Evolutionary conservation across 2,113 vertebrate genomes (phyloP).

Genomic region (Odocoileus virginianus): DNA sequence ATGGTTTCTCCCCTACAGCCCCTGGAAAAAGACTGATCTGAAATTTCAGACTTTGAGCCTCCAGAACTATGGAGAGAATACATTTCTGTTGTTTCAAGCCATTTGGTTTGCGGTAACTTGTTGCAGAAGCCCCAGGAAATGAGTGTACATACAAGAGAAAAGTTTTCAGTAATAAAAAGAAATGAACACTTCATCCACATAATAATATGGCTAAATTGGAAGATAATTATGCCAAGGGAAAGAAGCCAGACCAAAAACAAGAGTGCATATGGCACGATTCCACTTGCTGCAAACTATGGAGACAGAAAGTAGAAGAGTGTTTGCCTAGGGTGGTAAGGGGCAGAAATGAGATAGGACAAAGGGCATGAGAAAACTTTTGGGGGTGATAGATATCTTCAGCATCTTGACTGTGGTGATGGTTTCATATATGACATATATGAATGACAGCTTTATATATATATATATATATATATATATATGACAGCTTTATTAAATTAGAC

Average conservation of each 20-base stretch:
- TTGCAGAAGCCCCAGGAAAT: background rate
- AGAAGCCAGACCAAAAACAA: background rate
- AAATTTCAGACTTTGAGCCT: background rate
- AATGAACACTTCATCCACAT: background rate
- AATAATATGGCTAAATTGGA: background rate
- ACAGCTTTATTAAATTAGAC: background rate
- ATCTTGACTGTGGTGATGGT: background rate
- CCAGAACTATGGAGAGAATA: background rate
- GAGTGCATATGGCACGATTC: background rate
- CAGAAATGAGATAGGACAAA: background rate
- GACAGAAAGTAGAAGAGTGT: background rate
- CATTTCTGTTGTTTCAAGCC: background rate
- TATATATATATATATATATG: too few species aligned
- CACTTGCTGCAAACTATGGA: background rate
- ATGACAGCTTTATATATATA: background rate
- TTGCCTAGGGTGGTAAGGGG: background rate
- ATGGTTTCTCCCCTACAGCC: background rate
- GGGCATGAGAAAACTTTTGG: background rate
- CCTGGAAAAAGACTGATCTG: too few species aligned
- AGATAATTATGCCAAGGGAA: background rate
- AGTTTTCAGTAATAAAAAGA: background rate
- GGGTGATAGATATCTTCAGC: background rate
- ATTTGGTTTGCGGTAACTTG: background rate
- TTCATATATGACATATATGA: background rate
- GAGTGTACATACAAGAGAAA: background rate